phyloP scores from a whole-genome alignment of 2,113 vertebrate species.

The Lepus europaeus region DNA sequence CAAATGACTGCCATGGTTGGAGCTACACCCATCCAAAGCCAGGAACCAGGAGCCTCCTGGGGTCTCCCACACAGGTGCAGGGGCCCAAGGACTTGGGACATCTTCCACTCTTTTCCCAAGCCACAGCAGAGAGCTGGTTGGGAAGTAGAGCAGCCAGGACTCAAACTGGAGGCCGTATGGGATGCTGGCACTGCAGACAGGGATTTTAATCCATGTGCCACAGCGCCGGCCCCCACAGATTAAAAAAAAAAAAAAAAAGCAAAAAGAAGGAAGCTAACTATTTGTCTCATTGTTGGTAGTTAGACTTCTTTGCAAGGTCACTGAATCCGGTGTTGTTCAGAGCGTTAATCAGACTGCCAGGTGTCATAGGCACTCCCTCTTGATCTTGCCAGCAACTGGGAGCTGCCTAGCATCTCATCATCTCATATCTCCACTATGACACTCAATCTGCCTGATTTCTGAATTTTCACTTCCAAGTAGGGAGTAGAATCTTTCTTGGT shows the following conservation, averaged over 20 bases:
- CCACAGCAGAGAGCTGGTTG: too few species aligned
- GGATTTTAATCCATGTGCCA: too few species aligned
- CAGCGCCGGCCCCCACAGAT: too few species aligned
- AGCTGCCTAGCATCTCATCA: slow-evolving; percentile 96
- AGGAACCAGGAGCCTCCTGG: too few species aligned
- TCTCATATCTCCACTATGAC: slow-evolving; percentile 94
- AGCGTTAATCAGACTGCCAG: slow-evolving; percentile 91
- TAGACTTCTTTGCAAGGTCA: slow-evolving; percentile 91
- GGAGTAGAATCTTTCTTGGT: slow-evolving; percentile 93
- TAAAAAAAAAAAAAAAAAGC: not conserved
- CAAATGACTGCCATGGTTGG: too few species aligned
- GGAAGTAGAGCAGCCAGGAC: too few species aligned
- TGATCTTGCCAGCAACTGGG: slow-evolving; percentile 98
- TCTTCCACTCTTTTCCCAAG: too few species aligned
- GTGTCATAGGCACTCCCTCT: slow-evolving; percentile 93
- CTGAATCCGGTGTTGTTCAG: slow-evolving; percentile 91
- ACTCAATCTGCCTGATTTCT: slow-evolving; percentile 95
- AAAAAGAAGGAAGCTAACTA: slow-evolving; percentile 75
- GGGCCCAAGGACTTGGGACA: too few species aligned
- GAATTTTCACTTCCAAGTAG: slow-evolving; percentile 95
- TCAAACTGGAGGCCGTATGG: too few species aligned
- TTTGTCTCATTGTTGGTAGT: slow-evolving; percentile 87
- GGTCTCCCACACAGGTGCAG: too few species aligned
- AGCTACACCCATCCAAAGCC: too few species aligned
- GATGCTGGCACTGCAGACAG: too few species aligned